Base-by-base conservation (phyloP, 1,140 invertebrate species). In the Eriocheir sinensis region DNA sequence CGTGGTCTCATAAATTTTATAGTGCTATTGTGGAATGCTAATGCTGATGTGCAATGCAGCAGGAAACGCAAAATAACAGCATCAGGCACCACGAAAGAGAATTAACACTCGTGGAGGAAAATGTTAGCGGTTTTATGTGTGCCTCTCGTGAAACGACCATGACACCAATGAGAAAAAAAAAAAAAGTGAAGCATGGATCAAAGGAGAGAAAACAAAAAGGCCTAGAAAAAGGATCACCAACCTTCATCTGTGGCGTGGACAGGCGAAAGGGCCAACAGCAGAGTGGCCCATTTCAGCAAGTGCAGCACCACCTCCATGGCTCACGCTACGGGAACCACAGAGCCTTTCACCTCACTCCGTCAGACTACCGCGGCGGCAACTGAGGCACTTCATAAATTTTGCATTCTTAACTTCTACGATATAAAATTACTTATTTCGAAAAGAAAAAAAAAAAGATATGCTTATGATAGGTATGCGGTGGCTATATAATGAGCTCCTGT, bases 301-400 rank as follows among this genome's bases (percentile, higher is more conserved):
- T 6, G 17, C 60, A n/a, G 60, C 60, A 72, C 21, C 21, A 72
- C 21, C 60, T 21, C 60, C 60, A 72, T 72, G 60, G 21, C 60
- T n/a, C 60, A n/a, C 60, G 3, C 60, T 0, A n/a, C 6, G n/a
- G 21, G 27, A 21, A 72, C 12, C 60, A 72, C 21, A n/a, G 60
- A 27, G 27, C 60, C 21, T 6, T n/a, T 72, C 12, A n/a, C 60
- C 60, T 72, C 48, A 9, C 48, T 53, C 8, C 60, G 21, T 72
- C 60, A 72, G 21, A 72, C 60, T n/a, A n/a, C 21, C 27, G 60
- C 60, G 60, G 27, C 60, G 6, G 60, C 60, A 21, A 72, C 60
- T 72, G 60, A 72, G 60, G 60, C 60, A 72, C 60, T 72, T 72
- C 21, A 72, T 72, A 72, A 72, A 21, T n/a, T 72, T 72, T 72